A percentile compares a stretch with the other conserved stretches of the same genome.
phyloP scores from a whole-genome alignment of 2,888 invertebrate species.

The Xestobium rufovillosum region DNA sequence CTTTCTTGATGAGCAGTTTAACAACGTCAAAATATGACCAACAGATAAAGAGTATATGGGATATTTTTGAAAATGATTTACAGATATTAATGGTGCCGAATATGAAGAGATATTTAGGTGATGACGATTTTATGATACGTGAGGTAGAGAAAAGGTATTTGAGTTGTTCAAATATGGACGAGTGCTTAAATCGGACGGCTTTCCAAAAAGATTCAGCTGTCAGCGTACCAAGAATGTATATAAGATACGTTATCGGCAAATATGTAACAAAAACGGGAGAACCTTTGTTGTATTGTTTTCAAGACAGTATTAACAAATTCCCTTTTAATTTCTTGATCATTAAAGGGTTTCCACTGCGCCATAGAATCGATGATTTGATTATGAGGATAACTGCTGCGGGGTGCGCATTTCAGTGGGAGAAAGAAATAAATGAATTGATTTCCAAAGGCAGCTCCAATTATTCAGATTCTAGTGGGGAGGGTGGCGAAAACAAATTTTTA shows the following conservation, averaged over 20 bases:
- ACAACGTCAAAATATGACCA: constrained; percentile 23
- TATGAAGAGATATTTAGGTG: constrained; percentile 17
- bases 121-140: not conserved
- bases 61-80: constrained; percentile 21
- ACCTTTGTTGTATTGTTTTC: constrained; percentile 27
- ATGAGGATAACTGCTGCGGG: constrained; percentile 21
- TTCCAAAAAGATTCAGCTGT: constrained; percentile 20
- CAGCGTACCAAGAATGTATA: constrained; percentile 27
- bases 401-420: not conserved
- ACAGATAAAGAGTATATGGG: constrained; percentile 22
- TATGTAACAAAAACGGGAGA: constrained; percentile 25
- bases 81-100: constrained; percentile 16
- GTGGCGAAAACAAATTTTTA: not conserved
- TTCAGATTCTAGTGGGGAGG: not conserved
- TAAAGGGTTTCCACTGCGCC: constrained; percentile 30
- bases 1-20: constrained; percentile 22
- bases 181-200: constrained; percentile 22
- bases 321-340: constrained; percentile 30
- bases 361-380: constrained; percentile 25
- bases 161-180: constrained; percentile 19
- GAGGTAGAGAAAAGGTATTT: constrained; percentile 9
- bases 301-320: constrained; percentile 28
- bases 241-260: constrained; percentile 25
- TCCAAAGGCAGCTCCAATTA: not conserved
- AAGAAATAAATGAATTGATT: not conserved